Conservation (phyloP, 2,888 invertebrate genomes). For the Hymenopus coronatus region DNA sequence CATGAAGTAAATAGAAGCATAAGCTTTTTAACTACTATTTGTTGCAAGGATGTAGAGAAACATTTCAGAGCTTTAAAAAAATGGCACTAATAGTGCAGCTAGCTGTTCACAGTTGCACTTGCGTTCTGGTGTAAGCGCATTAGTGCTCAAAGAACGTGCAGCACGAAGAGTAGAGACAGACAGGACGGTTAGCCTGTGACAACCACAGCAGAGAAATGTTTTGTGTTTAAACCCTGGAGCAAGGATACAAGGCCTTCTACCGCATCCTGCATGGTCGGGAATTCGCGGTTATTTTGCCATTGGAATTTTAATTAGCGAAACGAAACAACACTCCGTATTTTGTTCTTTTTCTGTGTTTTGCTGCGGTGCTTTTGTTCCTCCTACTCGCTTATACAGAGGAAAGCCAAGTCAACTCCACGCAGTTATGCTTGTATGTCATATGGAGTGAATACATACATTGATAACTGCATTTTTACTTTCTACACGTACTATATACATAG, state of each 20-base stretch:
- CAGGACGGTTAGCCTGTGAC: background rate
- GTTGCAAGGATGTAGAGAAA: too few relatives aligned
- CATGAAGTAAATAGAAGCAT: too few relatives aligned
- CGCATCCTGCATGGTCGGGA: background rate
- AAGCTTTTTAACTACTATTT: too few relatives aligned
- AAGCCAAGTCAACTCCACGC: too few relatives aligned
- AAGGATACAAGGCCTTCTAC: background rate
- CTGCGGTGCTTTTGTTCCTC: background rate
- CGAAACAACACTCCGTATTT: background rate
- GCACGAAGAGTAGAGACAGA: background rate
- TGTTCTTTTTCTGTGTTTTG: background rate
- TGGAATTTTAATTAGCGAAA: constrained; percentile 2
- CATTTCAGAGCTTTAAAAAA: too few relatives aligned
- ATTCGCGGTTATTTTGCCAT: background rate
- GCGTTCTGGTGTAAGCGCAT: background rate
- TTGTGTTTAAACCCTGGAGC: background rate
- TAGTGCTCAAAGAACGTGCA: background rate
- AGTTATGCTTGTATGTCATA: too few relatives aligned
- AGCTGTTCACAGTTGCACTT: too few relatives aligned
- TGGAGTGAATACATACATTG: too few relatives aligned
- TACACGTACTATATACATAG: too few relatives aligned
- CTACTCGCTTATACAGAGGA: background rate
- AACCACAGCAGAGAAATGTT: background rate
- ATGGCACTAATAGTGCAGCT: too few relatives aligned
- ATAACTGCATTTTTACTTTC: too few relatives aligned